Evolutionary conservation across 2,888 invertebrate species (phyloP), one percentile per base, ranked within the genome.

Genomic region (Bellardia bayeri): DNA sequence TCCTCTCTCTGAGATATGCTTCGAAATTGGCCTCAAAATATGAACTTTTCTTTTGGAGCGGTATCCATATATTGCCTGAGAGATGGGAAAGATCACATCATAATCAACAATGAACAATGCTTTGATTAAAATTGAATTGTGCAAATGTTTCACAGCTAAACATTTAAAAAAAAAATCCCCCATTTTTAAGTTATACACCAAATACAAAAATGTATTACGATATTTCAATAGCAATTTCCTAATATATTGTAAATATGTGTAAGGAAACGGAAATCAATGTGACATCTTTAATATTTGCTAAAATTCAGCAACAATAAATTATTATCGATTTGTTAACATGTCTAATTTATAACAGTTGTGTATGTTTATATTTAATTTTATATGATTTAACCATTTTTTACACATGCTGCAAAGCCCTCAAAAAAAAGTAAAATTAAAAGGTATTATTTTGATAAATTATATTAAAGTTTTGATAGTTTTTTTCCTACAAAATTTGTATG

Each of bases 211-310:
- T 37, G 0, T 37, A 37, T 37, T 51, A n/a, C 13, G 13, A 37
- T 11, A 16, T 6, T 37, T 3, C n/a, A 14, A 30, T 11, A 42
- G 6, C 9, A 56, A 40, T 58, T 58, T 58, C 23, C 58, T 11
- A 11, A 30, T 4, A 58, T 56, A 11, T 23, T 23, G 23, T 23
- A 23, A 23, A 23, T 23, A 23, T 23, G 23, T 16, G 16, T 6
- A 51, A 75, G 61, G 61, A 75, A 61, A 63, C 58, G 74, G 74
- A 75, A 63, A 75, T 45, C 45, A 56, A 75, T 61, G 58, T 58
- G 58, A 40, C 74, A 58, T 74, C 23, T 74, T 14, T 23, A 74
- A 45, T 61, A 33, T 37, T 33, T 13, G 2, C 14, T 33, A 16
- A 61, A 30, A 30, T 33, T 33, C 11, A 58, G 13, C 30, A 30